Percentiles rank a stretch among this genome's conserved stretches.
Conservation (phyloP, 1,140 invertebrate genomes). For the Drosophila hydei region DNA sequence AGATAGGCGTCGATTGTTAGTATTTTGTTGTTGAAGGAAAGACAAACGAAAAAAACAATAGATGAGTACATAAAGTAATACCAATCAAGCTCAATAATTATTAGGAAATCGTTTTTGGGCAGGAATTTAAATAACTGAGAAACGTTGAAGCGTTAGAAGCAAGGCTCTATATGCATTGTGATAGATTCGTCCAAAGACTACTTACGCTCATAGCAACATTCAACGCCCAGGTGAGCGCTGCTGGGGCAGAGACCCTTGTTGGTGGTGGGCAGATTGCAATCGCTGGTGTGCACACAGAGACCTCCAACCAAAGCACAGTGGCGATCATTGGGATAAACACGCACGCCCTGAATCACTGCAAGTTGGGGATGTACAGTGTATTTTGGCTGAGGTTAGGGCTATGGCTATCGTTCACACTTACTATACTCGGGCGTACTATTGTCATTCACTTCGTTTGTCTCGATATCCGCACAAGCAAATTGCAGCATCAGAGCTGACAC, state of each 20-base stretch:
- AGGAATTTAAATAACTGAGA: conserved; percentile 43
- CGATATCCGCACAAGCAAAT: conserved; percentile 48
- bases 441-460: conserved; percentile 70
- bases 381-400: neutral
- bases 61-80: conserved; percentile 51
- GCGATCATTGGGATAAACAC: conserved; percentile 72
- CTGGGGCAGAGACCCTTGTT: conserved; percentile 79
- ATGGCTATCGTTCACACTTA: conserved; percentile 50
- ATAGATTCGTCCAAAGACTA: conserved; percentile 18
- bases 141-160: conserved; percentile 13
- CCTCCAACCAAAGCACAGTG: conserved; percentile 78
- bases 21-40: conserved; percentile 24
- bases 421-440: conserved; percentile 37
- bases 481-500: conserved; percentile 53
- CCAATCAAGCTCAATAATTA: conserved; percentile 42
- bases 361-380: neutral
- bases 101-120: conserved; percentile 8
- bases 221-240: conserved; percentile 70
- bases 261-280: conserved; percentile 67
- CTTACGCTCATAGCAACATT: conserved; percentile 84
- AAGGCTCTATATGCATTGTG: neutral
- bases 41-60: conserved; percentile 29
- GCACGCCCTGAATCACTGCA: conserved; percentile 73
- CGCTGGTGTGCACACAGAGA: conserved; percentile 69
- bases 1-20: conserved; percentile 35